These are phyloP conservation scores for Epinephelus lanceolatus DNA, from an alignment of 2,113 vertebrate genomes.

Conservation along the genomic window DNA sequence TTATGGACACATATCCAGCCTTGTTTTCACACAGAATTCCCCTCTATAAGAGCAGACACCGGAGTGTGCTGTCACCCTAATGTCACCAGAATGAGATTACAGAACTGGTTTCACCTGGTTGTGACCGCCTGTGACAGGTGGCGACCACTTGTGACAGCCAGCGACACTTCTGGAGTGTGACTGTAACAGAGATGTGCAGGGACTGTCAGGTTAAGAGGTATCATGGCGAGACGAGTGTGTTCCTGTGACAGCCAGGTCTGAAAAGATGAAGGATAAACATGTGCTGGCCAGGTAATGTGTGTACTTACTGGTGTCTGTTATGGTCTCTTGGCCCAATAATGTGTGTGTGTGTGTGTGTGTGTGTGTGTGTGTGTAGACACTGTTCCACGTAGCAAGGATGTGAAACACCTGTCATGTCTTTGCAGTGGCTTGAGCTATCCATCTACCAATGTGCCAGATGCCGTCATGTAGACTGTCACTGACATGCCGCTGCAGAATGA, in stretches of 20 bases:
- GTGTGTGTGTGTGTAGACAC: slow-evolving; percentile 13
- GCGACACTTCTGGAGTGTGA: slow-evolving; percentile 37
- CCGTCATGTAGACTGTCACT: slow-evolving; percentile 45
- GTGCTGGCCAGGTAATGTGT: slow-evolving; percentile 50
- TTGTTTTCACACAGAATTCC: slow-evolving; percentile 14
- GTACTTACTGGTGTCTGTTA: slow-evolving; percentile 54
- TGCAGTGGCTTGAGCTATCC: slow-evolving; percentile 19
- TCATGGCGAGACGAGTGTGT: slow-evolving; percentile 50
- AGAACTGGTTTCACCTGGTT: slow-evolving; percentile 59
- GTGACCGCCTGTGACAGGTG: slow-evolving; percentile 58
- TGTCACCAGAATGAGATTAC: slow-evolving; percentile 36
- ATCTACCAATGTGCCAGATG: slow-evolving; percentile 37
- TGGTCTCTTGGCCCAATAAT: slow-evolving; percentile 35
- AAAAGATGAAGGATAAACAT: slow-evolving; percentile 65
- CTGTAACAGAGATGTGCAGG: slow-evolving; percentile 35
- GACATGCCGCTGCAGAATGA: slow-evolving; percentile 30
- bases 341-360: slow-evolving; percentile 30
- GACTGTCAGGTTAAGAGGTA: slow-evolving; percentile 66
- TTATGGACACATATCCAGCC: slow-evolving; percentile 1
- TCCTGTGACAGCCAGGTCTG: slow-evolving; percentile 62
- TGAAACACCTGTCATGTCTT: slow-evolving; percentile 72
- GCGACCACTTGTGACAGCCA: slow-evolving; percentile 64
- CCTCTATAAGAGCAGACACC: slow-evolving; percentile 19
- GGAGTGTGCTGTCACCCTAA: slow-evolving; percentile 7
- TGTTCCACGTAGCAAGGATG: slow-evolving; percentile 27